phyloP scores from a whole-genome alignment of 2,113 vertebrate genomes.

The Phaetusa simplex region DNA sequence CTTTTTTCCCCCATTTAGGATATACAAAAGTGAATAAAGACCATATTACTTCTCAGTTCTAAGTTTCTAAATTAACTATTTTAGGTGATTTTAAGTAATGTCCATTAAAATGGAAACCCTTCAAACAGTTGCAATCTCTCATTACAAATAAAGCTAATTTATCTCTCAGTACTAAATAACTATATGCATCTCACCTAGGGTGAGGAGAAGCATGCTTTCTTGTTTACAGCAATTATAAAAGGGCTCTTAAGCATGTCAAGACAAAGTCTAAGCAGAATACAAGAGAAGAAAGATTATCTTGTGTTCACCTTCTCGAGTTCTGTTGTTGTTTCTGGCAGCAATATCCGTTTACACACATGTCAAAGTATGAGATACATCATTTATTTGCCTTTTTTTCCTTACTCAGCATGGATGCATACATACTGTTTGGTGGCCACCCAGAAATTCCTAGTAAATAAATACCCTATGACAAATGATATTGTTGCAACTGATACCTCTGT shows the following conservation, averaged over 20 bases:
- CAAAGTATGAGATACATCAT: rapidly evolving
- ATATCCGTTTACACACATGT: neutral
- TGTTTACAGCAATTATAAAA: neutral
- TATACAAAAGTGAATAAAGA: neutral
- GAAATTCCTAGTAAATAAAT: neutral
- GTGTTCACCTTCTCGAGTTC: neutral
- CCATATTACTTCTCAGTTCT: neutral
- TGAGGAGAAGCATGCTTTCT: neutral
- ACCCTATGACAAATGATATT: neutral
- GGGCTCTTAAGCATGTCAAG: neutral
- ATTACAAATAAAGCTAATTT: neutral
- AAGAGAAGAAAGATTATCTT: neutral
- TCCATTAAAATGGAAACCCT: neutral
- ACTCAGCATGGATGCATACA: neutral
- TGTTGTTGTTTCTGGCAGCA: neutral
- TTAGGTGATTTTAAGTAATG: neutral
- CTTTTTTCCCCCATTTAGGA: neutral
- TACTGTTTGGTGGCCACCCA: neutral
- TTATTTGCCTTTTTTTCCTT: neutral
- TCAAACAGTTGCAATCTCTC: neutral
- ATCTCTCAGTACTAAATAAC: neutral
- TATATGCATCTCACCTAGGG: neutral
- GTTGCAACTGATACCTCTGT: neutral
- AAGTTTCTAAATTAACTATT: neutral
- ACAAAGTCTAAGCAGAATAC: neutral